Evolutionary conservation across 2,888 invertebrate genomes (phyloP).

Genomic region (Apantesis nais): DNA sequence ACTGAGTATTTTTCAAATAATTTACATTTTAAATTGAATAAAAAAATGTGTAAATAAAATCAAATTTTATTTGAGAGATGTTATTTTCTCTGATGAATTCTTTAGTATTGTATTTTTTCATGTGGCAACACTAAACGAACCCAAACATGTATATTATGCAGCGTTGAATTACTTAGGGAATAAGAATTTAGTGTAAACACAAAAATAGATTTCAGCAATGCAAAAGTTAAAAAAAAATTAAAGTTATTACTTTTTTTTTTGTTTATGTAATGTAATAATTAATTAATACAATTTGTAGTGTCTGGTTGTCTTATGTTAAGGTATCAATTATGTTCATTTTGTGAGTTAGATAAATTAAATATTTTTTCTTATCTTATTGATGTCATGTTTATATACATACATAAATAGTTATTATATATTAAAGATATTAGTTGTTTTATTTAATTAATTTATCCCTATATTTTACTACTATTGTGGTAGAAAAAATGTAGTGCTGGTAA

Average conservation of each 20-base stretch:
- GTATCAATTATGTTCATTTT: constrained; percentile 66
- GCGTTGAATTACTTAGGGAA: constrained; percentile 63
- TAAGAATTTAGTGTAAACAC: constrained; percentile 66
- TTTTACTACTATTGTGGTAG: neutral
- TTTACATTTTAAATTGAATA: constrained; percentile 31
- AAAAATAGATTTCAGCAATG: constrained; percentile 63
- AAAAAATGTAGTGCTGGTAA: neutral
- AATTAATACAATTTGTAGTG: constrained; percentile 72
- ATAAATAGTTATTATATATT: constrained; percentile 86
- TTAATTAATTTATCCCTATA: constrained; percentile 33
- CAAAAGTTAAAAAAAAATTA: constrained; percentile 58
- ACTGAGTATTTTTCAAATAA: constrained; percentile 48
- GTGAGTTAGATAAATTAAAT: constrained; percentile 80
- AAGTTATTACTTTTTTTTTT: constrained; percentile 45
- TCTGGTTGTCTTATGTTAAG: constrained; percentile 82
- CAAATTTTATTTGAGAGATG: constrained; percentile 51
- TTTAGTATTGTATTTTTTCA: constrained; percentile 39
- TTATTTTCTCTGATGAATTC: constrained; percentile 28
- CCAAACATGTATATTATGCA: constrained; percentile 75
- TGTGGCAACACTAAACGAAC: constrained; percentile 63
- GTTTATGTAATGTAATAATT: constrained; percentile 46
- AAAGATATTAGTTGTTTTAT: constrained; percentile 74
- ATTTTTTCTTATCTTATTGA: constrained; percentile 77
- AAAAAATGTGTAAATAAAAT: constrained; percentile 72
- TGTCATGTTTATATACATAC: constrained; percentile 85